A percentile compares a stretch with the other conserved stretches of the same genome.
Conservation (phyloP, 2,797 vertebrate species). For the Pseudomugil tenellus region DNA sequence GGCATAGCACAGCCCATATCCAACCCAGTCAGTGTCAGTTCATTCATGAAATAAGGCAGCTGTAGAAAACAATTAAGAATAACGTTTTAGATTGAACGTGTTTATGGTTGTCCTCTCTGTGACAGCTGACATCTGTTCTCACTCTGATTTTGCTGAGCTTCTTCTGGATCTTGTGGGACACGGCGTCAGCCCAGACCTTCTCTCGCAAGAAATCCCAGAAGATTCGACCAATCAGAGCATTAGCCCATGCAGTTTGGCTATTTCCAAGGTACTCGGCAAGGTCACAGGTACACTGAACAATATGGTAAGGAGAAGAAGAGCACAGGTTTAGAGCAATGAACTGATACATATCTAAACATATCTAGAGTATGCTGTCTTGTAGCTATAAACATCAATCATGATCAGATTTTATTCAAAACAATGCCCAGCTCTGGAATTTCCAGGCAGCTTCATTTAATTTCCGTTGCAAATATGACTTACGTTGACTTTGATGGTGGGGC, state of each 20-base stretch:
- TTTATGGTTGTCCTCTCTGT: not conserved
- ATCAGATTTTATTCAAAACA: not conserved
- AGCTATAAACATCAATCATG: not conserved
- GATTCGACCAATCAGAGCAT: slow-evolving; percentile 87
- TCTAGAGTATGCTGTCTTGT: not conserved
- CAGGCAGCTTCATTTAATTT: not conserved
- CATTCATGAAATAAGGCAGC: slow-evolving; percentile 94
- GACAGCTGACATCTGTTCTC: slow-evolving; percentile 34
- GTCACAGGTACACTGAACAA: slow-evolving; percentile 72
- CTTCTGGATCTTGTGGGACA: slow-evolving; percentile 90
- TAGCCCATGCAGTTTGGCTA: slow-evolving; percentile 80
- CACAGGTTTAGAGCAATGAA: not conserved
- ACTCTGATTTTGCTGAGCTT: slow-evolving; percentile 93
- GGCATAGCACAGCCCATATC: slow-evolving; percentile 90
- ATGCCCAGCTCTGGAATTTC: not conserved
- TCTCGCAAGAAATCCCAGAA: slow-evolving; percentile 92
- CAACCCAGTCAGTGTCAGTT: slow-evolving; percentile 88
- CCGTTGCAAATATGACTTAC: slow-evolving; percentile 43
- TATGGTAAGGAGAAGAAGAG: not conserved
- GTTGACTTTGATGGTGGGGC: slow-evolving; percentile 70
- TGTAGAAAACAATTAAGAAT: slow-evolving; percentile 45
- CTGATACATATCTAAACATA: not conserved
- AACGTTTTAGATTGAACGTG: not conserved
- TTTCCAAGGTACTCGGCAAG: slow-evolving; percentile 34
- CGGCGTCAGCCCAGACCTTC: slow-evolving; percentile 85